Evolutionary conservation across 2,113 vertebrate genomes (phyloP).

Genomic region (Hydrochoerus hydrochaeris): DNA sequence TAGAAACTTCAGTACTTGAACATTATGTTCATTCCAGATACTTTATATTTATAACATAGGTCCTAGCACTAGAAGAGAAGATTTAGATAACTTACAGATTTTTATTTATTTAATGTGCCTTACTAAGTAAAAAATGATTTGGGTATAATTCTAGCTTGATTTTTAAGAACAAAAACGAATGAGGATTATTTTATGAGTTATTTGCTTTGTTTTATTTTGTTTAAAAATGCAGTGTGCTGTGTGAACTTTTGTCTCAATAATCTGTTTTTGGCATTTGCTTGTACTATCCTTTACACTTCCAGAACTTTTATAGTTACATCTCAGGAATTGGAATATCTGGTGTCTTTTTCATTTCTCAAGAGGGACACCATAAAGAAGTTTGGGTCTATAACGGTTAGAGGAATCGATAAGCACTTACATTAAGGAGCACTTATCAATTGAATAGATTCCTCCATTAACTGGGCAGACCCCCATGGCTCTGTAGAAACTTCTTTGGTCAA

Average conservation of each 20-base stretch:
- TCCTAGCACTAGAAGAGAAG: background rate
- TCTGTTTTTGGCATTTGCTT: background rate
- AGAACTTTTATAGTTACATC: background rate
- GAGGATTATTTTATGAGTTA: background rate
- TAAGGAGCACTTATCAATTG: conserved; percentile 31
- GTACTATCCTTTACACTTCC: background rate
- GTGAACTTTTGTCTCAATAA: background rate
- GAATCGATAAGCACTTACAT: conserved; percentile 47
- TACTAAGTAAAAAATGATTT: conserved; percentile 4
- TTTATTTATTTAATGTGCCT: background rate
- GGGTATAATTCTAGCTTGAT: background rate
- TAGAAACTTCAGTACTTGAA: background rate
- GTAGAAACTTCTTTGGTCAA: conserved; percentile 43
- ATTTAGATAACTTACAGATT: background rate
- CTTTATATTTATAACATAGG: background rate
- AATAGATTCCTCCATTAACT: conserved; percentile 35
- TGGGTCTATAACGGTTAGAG: background rate
- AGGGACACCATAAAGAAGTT: background rate
- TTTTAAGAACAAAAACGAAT: conserved; percentile 35
- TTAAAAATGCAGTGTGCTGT: background rate
- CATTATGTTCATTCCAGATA: background rate
- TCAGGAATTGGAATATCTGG: background rate
- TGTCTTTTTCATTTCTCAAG: conserved; percentile 23
- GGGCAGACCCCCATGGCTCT: background rate
- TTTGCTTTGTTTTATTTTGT: background rate